These are phyloP conservation scores for Ciconia maguari DNA, from an alignment of 2,113 vertebrate species.

Conservation along the genomic window DNA sequence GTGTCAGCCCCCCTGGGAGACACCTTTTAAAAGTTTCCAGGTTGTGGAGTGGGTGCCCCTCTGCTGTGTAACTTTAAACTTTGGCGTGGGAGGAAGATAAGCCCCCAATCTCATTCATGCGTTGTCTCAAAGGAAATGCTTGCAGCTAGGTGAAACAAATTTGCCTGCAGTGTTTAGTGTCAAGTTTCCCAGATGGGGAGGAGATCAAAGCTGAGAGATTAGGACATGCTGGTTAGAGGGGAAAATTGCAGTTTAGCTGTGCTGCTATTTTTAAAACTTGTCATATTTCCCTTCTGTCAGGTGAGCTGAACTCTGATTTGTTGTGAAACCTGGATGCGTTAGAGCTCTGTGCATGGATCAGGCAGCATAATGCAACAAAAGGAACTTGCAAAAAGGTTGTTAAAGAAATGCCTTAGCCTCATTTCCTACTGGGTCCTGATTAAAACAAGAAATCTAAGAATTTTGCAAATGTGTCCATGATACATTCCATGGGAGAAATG, in stretches of 20 bases:
- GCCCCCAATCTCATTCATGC: background rate
- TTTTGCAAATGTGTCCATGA: background rate
- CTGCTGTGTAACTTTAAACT: background rate
- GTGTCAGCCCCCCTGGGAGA: background rate
- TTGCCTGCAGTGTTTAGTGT: slow-evolving; percentile 45
- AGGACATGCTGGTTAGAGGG: slow-evolving; percentile 43
- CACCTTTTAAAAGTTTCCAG: background rate
- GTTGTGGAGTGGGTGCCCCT: background rate
- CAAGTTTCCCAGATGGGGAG: slow-evolving; percentile 28
- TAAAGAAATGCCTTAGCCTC: background rate
- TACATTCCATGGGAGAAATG: background rate
- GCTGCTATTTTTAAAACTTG: slow-evolving; percentile 56
- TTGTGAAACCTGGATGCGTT: background rate
- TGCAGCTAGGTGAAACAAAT: background rate
- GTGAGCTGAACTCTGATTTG: slow-evolving; percentile 29
- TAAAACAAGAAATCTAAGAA: background rate
- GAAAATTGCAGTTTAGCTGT: slow-evolving; percentile 51
- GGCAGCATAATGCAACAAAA: background rate
- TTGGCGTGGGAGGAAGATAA: background rate
- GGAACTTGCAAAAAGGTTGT: background rate
- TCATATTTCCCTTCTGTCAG: slow-evolving; percentile 29
- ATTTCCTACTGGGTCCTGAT: background rate
- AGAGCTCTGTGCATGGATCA: background rate
- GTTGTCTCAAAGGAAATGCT: background rate
- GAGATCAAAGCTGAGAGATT: slow-evolving; percentile 57